Evolutionary conservation across 2,797 vertebrate genomes (phyloP), one percentile per base, ranked within the genome.

Genomic region (Pempheris klunzingeri): DNA sequence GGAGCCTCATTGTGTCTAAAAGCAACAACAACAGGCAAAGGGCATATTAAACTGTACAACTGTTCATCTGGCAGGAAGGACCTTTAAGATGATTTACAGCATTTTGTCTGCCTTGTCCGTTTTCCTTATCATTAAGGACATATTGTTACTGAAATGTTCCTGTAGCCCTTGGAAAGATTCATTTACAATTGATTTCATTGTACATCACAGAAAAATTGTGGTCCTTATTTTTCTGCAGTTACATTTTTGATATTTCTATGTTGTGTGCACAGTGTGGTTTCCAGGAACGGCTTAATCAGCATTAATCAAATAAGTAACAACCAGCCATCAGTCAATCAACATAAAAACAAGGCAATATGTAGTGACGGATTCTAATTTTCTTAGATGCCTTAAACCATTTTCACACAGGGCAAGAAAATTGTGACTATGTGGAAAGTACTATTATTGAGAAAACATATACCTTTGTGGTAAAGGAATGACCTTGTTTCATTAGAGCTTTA

Each of bases 31-130:
- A 58, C 53, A 58, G 10, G 22, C 18, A 24, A 2, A 63, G 46
- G 14, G 59, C 52, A 61, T n/a, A 55, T 41, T 47, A 70, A 80
- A 22, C 73, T 59, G 30, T 30, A 68, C 46, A 81, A 53, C 67
- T 30, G 60, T 73, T 83, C 80, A 84, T 86, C 80, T 86, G 81
- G 82, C 86, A 87, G 81, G 77, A 92, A 70, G 62, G n/a, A 74
- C 53, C 72, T 87, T 78, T 83, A 65, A 78, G 32, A 52, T 71
- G 59, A 83, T 82, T 62, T 71, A 64, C 30, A 60, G 34, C n/a
- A 36, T 80, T 64, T 72, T 73, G 28, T 67, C 43, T 46, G 32
- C 34, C 20, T 44, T 84, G 81, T 79, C 59, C 80, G 72, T 86
- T 59, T 61, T 75, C 39, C 46, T 4, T 71, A 70, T 50, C 66